Conservation (phyloP, 1,140 invertebrate genomes). For the Metopolophium dirhodum region DNA sequence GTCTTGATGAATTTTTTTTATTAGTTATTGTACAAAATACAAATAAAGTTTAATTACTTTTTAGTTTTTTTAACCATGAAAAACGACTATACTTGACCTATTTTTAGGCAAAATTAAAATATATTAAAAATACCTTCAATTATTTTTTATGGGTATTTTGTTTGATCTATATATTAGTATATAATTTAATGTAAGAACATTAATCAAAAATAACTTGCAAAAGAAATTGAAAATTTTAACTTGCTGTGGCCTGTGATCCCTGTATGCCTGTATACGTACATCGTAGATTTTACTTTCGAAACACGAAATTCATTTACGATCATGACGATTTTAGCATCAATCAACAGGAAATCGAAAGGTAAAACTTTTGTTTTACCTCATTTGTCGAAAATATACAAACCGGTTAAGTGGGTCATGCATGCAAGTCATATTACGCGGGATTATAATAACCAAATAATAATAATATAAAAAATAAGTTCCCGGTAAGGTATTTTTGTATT, state of each 20-base stretch:
- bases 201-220: neutral
- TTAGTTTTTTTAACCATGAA: neutral
- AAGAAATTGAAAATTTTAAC: neutral
- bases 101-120: neutral
- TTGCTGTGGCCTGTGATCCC: neutral
- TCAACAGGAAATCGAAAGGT: constrained; percentile 28
- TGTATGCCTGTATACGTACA: neutral
- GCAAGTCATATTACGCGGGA: neutral
- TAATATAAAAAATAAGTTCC: neutral
- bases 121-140: neutral
- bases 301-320: neutral
- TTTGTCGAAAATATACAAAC: constrained; percentile 32
- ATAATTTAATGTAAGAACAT: neutral
- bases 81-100: neutral
- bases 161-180: neutral
- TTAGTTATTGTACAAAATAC: neutral
- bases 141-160: neutral
- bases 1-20: neutral
- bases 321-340: constrained; percentile 52
- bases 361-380: constrained; percentile 22
- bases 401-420: neutral
- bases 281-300: constrained; percentile 25
- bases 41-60: neutral
- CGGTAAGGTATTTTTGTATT: neutral
- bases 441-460: constrained; percentile 19